Percentiles rank a stretch among this genome's conserved stretches.
These are phyloP conservation scores for Euura saliciscinereae DNA, from an alignment of 1,140 invertebrate species.

Conservation along the genomic window DNA sequence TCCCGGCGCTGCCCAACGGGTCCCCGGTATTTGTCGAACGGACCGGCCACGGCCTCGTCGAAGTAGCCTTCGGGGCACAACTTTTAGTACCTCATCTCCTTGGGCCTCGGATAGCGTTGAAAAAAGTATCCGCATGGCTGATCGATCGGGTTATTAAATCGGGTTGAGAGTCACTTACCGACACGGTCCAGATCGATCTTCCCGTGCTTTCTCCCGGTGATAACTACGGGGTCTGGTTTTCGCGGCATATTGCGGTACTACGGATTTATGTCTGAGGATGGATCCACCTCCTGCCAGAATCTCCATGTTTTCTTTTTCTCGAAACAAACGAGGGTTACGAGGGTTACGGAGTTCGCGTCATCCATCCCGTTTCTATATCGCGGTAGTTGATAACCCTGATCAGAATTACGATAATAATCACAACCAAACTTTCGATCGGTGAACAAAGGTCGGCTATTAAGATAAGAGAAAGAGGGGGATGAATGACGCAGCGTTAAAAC, in stretches of 20 bases:
- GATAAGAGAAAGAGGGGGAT: conserved; percentile 31
- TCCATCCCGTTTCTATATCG: too few species aligned
- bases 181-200: conserved; percentile 45
- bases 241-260: too few species aligned
- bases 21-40: conserved; percentile 31
- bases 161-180: conserved; percentile 31
- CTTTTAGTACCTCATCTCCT: too few species aligned
- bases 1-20: conserved; percentile 21
- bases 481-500: conserved; percentile 13
- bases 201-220: conserved; percentile 36
- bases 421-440: conserved; percentile 45
- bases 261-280: too few species aligned
- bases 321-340: too few species aligned
- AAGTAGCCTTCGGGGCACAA: conserved; percentile 37
- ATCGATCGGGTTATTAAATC: neutral
- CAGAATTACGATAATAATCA: conserved; percentile 38
- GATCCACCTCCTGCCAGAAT: too few species aligned
- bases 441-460: conserved; percentile 32
- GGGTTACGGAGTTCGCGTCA: too few species aligned
- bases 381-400: neutral
- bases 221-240: neutral
- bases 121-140: too few species aligned
- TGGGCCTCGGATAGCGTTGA: too few species aligned
- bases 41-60: conserved; percentile 31
- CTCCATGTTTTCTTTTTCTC: too few species aligned